Evolutionary conservation across 2,797 vertebrate species (phyloP), one percentile per base, ranked within the genome.

Genomic region (Anas bahamensis): DNA sequence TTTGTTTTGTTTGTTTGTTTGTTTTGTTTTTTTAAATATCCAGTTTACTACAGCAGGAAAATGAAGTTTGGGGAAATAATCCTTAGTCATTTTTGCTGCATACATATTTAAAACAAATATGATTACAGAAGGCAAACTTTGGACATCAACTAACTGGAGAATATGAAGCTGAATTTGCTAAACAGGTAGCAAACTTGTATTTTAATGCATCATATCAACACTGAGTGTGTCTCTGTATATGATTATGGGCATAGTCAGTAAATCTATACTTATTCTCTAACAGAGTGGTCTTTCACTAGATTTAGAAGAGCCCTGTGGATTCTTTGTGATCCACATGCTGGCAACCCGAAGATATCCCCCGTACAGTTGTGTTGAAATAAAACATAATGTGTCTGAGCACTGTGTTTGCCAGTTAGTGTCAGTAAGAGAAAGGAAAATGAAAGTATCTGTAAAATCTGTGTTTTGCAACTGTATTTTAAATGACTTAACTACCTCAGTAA

Each of bases 381-480:
- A 75, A 21, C 1, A 33, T 10, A 42, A 39, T 70, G 48, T 55
- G 18, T 57, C 29, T 52, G 37, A 71, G 15, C 10, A 61, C 16
- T 31, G 29, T 79, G 24, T n/a, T 44, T 65, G 37, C 12, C 41
- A 33, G 31, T 77, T n/a, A 53, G n/a, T 41, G 15, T 23, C 35
- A n/a, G 22, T 63, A 63, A 48, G 29, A 57, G 42, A 69, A 29
- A 78, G 8, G 13, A 53, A 75, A 91, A 22, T 17, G 46, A 86
- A 76, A 88, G 60, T 71, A 66, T 50, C 63, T 91, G 18, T 78
- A 15, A 83, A 93, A 76, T 33, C 9, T 18, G 59, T 46, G 33
- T 86, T 87, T 66, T 97, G 48, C 76, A 93, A 84, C 83, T 93
- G n/a, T 24, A 80, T 77, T 90, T 92, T 86, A 68, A 95, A 72